Evolutionary conservation across 1,140 invertebrate genomes (phyloP), one percentile per base, ranked within the genome.

Genomic region (Drosophila saltans): DNA sequence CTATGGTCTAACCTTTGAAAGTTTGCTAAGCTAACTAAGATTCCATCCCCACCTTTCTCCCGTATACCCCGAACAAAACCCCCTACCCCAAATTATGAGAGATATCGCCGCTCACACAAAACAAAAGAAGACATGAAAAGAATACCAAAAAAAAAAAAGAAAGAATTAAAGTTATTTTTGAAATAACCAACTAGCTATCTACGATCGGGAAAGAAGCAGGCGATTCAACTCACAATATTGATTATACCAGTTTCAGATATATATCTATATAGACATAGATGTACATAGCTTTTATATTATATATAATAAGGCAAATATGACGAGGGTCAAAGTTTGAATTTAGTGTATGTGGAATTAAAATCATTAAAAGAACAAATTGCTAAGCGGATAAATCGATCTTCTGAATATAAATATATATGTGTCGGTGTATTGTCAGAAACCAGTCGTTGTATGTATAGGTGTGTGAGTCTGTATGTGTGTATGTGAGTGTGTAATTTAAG

Each of bases 231-330:
- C 43, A 62, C 75, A 75, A 78, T 75, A 68, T 48, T 72, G 64
- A 68, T 48, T 58, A 67, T 55, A 66, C 40, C 64, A 71, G 69
- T 73, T 66, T 64, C 59, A 79, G 26, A 69, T 58, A 21, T 55
- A 66, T 62, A 78, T 52, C 52, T 40, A 61, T 59, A 67, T 60
- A 63, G 16, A 40, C 11, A 43, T 21, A 30, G 41, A 68, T 28
- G 28, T 28, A 60, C 41, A 48, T 57, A 72, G 57, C 58, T 41
- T 67, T 21, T 88, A 88, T 88, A 83, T 88, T 88, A 88, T 58
- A 83, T 88, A 88, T 88, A 88, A 80, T 88, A 88, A 88, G 84
- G 84, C 84, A 88, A 83, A 88, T 80, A 81, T 76, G 78, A 81
- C 75, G 76, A 81, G 72, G 83, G 70, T 77, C 69, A 52, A 73